Percentiles rank a stretch among this genome's conserved stretches.
These are phyloP conservation scores for Cygnus buccinator DNA, from an alignment of 2,113 vertebrate genomes.

Conservation along the genomic window DNA sequence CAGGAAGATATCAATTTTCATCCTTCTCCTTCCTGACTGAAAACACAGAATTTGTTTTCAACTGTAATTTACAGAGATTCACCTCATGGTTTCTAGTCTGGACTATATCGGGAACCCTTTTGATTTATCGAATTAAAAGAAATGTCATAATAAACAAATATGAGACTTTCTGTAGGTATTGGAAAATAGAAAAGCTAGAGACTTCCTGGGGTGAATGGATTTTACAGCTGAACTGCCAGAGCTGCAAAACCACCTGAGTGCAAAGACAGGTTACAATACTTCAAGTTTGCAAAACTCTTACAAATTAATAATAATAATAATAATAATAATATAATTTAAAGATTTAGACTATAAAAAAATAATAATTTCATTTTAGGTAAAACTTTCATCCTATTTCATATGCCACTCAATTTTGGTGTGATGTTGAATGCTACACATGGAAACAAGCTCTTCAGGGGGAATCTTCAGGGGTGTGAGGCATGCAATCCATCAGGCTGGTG, in stretches of 20 bases:
- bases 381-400: neutral
- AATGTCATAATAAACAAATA: neutral
- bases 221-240: neutral
- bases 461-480: neutral
- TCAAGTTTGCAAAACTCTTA: neutral
- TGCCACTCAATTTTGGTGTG: neutral
- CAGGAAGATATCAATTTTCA: neutral
- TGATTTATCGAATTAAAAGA: neutral
- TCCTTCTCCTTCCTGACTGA: neutral
- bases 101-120: neutral
- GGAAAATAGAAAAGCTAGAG: neutral
- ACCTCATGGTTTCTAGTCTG: neutral
- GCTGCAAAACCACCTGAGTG: neutral
- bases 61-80: neutral
- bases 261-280: neutral
- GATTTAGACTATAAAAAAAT: neutral
- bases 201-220: neutral
- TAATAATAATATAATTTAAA: neutral
- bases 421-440: neutral
- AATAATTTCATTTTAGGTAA: neutral
- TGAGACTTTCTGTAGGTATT: neutral
- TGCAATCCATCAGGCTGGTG: neutral
- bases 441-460: neutral
- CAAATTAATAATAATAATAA: too few relatives aligned
- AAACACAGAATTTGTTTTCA: neutral